Evolutionary conservation across 2,888 invertebrate species (phyloP).

Genomic region (Diarsia dahlii): DNA sequence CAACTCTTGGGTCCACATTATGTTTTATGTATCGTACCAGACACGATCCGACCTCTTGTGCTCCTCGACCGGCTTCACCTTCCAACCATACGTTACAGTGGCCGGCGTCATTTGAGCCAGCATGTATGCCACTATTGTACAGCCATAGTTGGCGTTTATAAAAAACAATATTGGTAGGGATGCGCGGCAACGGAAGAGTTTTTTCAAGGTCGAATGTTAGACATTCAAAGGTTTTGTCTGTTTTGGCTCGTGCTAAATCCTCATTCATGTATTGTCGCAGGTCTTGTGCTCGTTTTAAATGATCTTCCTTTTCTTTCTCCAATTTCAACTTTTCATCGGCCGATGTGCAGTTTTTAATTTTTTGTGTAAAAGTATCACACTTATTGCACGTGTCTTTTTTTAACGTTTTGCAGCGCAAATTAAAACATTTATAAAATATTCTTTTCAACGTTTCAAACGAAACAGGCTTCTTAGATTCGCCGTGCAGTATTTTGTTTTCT

Average conservation of each 20-base stretch:
- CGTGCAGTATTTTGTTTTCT: not conserved
- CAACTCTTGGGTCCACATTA: constrained; percentile 1
- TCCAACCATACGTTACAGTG: constrained; percentile 57
- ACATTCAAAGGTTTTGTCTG: constrained; percentile 8
- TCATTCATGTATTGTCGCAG: constrained; percentile 6
- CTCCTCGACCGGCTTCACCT: constrained; percentile 56
- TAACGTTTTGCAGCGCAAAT: constrained; percentile 27
- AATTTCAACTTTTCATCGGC: constrained; percentile 1
- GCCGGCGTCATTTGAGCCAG: constrained; percentile 47
- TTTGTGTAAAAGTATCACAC: constrained; percentile 3
- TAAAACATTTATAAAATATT: constrained; percentile 29
- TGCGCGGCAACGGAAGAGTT: constrained; percentile 42
- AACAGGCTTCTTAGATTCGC: not conserved
- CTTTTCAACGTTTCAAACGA: constrained; percentile 1
- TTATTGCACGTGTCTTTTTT: constrained; percentile 25
- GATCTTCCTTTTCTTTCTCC: constrained; percentile 18
- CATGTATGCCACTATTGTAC: constrained; percentile 55
- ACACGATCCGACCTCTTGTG: constrained; percentile 57
- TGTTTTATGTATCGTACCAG: constrained; percentile 30
- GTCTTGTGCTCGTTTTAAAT: constrained; percentile 14
- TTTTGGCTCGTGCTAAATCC: constrained; percentile 4
- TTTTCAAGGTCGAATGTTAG: constrained; percentile 42
- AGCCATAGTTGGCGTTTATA: constrained; percentile 60
- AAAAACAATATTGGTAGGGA: constrained; percentile 48
- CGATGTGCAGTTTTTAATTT: no score